Conservation (phyloP, 1,140 invertebrate genomes). For the Neodiprion virginianus region DNA sequence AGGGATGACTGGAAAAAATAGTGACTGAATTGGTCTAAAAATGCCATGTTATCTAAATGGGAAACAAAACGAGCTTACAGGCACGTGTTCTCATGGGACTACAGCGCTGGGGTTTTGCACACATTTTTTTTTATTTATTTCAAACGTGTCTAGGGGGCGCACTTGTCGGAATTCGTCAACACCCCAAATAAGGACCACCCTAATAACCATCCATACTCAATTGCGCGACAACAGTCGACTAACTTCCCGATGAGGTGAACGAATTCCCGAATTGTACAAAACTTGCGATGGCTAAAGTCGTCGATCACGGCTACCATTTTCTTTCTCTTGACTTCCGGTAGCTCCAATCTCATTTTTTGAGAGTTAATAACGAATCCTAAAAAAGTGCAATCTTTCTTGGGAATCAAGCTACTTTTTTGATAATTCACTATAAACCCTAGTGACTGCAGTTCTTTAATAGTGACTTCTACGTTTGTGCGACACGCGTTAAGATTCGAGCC, state of each 20-base stretch:
- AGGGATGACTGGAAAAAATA: too few species aligned
- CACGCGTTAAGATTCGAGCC: constrained; percentile 19
- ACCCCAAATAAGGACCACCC: too few species aligned
- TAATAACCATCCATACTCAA: constrained; percentile 35
- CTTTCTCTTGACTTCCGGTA: constrained; percentile 26
- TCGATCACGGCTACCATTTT: constrained; percentile 20
- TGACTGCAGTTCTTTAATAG: constrained; percentile 15
- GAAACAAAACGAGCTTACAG: too few species aligned
- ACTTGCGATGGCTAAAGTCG: constrained; percentile 13
- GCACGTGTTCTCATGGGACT: too few species aligned
- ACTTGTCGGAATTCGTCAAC: too few species aligned
- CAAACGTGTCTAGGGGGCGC: too few species aligned
- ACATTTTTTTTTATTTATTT: too few species aligned
- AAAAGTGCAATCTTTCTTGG: constrained; percentile 28
- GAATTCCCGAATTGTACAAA: constrained; percentile 35
- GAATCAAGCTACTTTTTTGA: constrained; percentile 31
- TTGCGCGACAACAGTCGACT: constrained; percentile 31
- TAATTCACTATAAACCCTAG: constrained; percentile 36
- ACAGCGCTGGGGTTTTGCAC: too few species aligned
- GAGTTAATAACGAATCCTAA: constrained; percentile 35
- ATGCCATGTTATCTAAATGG: too few species aligned
- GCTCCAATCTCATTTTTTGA: constrained; percentile 25
- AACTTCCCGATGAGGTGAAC: constrained; percentile 33
- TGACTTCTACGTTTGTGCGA: constrained; percentile 32
- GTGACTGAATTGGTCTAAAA: too few species aligned